These are phyloP conservation scores for Hemaris fuciformis DNA, from an alignment of 2,888 invertebrate genomes.

Conservation along the genomic window DNA sequence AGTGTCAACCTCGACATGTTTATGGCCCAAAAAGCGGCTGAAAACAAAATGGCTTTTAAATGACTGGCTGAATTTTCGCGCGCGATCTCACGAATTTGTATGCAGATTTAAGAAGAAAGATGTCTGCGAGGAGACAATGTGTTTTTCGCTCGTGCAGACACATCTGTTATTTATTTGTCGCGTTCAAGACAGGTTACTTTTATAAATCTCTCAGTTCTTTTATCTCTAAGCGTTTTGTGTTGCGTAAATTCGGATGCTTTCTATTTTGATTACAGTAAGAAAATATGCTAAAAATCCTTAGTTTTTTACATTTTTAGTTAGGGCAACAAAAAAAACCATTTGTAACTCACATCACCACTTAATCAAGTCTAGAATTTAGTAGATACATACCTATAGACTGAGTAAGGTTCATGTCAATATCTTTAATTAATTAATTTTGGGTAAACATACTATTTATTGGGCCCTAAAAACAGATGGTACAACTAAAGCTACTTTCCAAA, in stretches of 20 bases:
- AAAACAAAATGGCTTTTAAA: slow-evolving; percentile 76
- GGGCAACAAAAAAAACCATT: no score
- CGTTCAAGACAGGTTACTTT: slow-evolving; percentile 44
- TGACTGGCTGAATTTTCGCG: slow-evolving; percentile 73
- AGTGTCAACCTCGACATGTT: slow-evolving; percentile 66
- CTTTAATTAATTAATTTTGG: not conserved
- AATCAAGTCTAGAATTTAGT: no score
- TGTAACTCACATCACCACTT: no score
- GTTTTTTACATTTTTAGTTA: not conserved
- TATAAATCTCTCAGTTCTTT: slow-evolving; percentile 41
- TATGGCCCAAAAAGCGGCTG: slow-evolving; percentile 70
- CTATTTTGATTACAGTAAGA: slow-evolving; percentile 30
- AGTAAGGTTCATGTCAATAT: no score
- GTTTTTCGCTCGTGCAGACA: slow-evolving; percentile 66
- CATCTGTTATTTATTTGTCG: slow-evolving; percentile 61
- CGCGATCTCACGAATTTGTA: slow-evolving; percentile 75
- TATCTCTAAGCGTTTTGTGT: slow-evolving; percentile 29
- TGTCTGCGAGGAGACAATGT: slow-evolving; percentile 62
- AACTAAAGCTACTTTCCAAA: not conserved
- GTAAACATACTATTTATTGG: not conserved
- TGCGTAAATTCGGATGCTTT: slow-evolving; percentile 33
- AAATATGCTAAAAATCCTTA: not conserved
- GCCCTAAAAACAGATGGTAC: not conserved
- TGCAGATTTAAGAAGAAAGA: slow-evolving; percentile 74
- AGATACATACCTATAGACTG: no score